phyloP scores from a whole-genome alignment of 2,888 invertebrate species.

The Azorinus chamasolen region DNA sequence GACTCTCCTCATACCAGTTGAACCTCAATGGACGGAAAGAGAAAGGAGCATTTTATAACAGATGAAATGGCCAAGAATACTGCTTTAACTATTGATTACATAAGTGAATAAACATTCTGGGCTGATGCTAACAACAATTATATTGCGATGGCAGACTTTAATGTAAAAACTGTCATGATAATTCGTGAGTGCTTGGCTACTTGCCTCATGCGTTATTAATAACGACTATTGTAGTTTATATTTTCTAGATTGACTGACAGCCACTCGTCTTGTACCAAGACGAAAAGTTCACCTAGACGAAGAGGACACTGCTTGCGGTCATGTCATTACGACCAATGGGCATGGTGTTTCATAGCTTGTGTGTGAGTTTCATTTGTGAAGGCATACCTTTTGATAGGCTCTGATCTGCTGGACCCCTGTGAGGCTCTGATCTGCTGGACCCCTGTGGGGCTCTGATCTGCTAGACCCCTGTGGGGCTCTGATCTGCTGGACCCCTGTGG shows the following conservation, averaged over 20 bases:
- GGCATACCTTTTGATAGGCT: no score
- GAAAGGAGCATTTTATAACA: constrained; percentile 94
- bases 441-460: no score
- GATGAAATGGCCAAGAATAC: constrained; percentile 97
- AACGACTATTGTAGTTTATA: constrained; percentile 94
- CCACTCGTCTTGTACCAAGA: constrained; percentile 96
- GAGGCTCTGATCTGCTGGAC: no score
- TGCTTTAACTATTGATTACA: constrained; percentile 98
- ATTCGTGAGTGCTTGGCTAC: constrained; percentile 88
- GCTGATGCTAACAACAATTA: constrained; percentile 98
- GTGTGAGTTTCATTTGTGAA: constrained; percentile 72
- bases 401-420: no score
- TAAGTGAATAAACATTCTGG: constrained; percentile 98
- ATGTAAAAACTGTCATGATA: constrained; percentile 92
- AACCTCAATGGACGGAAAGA: constrained; percentile 98
- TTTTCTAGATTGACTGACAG: constrained; percentile 99
- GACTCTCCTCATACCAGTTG: constrained; percentile 97
- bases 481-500: no score
- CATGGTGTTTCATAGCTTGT: constrained; percentile 92
- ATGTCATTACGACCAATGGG: constrained; percentile 94
- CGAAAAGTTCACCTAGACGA: constrained; percentile 93
- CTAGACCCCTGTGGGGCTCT: no score
- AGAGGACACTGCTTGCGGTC: constrained; percentile 84
- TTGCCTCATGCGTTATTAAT: constrained; percentile 91
- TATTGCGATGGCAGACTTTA: constrained; percentile 95